Base-by-base conservation (phyloP, 2,113 vertebrate species). In the Orycteropus afer region DNA sequence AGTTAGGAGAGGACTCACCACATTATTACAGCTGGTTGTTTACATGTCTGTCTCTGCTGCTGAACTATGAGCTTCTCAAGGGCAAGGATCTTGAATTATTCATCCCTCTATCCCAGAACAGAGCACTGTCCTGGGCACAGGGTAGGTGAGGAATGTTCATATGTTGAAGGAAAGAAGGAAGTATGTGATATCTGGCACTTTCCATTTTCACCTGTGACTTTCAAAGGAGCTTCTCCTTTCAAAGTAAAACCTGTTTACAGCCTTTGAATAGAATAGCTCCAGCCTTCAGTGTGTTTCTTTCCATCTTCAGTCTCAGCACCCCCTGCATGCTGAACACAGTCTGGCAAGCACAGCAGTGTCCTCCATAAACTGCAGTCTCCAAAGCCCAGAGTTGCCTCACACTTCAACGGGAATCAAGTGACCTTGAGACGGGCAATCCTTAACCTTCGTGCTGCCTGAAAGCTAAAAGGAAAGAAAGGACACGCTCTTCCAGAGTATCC, bases 401-500 rank as follows among this genome's bases (percentile, higher is more conserved):
- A 80, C 69, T 93, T 95, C 86, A 89, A 25, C 4, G 0, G 74
- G 34, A 95, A 92, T 79, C 86, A 49, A 96, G 80, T 85, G 97
- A 97, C 95, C 97, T 97, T 97, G 95, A 96, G 63, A 93, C 1
- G 3, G 91, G 77, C 79, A 79, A 73, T 55, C 86, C 85, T 92
- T 96, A 53, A 76, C 89, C 95, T 97, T 95, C 91, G 74, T 2
- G 80, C 89, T 14, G 29, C 76, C 69, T 92, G 63, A 40, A 82
- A 95, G 69, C 71, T 59, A 84, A 86, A 40, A 3, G 34, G 59
- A 93, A 93, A 96, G 78, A 61, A 93, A 90, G 74, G 22, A 22
- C 23, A 22, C 0, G 0, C 82, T 94, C 87, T 81, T 47, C 51
- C 32, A 55, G 34, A 93, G 59, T 4, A 37, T 74, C 37, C 55